Conservation (phyloP, 2,797 vertebrate genomes). For the Anabacerthia variegaticeps region DNA sequence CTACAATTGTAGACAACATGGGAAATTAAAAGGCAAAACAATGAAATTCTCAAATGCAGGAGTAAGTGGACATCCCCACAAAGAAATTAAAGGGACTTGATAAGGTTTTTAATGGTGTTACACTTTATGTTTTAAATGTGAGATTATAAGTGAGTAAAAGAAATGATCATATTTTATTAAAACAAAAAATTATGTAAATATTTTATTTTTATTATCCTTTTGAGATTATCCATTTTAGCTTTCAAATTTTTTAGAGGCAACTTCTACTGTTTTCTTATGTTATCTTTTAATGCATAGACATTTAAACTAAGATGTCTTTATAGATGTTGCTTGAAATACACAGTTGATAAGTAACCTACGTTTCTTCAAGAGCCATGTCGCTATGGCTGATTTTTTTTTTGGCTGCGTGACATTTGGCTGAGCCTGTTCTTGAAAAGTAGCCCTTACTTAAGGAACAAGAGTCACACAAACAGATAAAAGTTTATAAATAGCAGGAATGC, state of each 20-base stretch:
- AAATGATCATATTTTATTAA: neutral
- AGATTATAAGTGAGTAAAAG: neutral
- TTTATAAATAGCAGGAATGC: neutral
- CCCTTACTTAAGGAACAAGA: neutral
- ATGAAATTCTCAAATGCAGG: neutral
- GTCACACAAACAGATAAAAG: neutral
- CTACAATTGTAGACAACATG: neutral
- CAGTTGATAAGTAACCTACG: neutral
- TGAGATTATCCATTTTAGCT: neutral
- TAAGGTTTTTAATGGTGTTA: neutral
- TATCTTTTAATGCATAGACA: neutral
- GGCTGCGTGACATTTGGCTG: neutral
- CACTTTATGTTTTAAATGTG: neutral
- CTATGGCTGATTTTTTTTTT: neutral
- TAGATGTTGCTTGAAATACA: neutral
- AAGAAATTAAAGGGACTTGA: neutral
- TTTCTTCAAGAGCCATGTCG: neutral
- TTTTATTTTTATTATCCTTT: neutral
- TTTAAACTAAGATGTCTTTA: neutral
- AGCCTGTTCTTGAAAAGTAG: neutral
- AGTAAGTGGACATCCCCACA: neutral
- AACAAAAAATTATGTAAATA: neutral
- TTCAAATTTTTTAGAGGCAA: neutral
- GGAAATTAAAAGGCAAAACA: neutral
- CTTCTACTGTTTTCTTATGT: neutral